Evolutionary conservation across 2,888 invertebrate species (phyloP).

Genomic region (Leptopilina syphax): DNA sequence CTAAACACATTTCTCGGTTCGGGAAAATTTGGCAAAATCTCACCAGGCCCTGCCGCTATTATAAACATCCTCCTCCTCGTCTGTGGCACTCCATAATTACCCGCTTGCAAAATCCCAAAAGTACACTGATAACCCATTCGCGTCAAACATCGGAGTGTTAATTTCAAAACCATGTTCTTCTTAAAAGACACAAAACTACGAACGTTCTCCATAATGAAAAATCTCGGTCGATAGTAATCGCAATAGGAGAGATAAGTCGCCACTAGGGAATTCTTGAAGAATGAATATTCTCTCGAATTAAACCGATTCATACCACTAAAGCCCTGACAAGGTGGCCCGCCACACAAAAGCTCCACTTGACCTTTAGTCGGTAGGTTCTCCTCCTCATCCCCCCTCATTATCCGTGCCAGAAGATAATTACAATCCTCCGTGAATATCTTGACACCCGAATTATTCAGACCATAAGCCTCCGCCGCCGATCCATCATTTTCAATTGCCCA

Average conservation of each 20-base stretch:
- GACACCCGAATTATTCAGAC: conserved; percentile 85
- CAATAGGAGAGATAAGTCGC: conserved; percentile 90
- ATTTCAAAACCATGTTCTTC: conserved; percentile 87
- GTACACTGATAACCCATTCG: conserved; percentile 93
- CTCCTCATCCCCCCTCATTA: conserved; percentile 70
- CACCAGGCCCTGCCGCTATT: conserved; percentile 89
- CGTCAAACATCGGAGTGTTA: conserved; percentile 86
- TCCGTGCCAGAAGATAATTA: conserved; percentile 75
- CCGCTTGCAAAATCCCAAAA: conserved; percentile 91
- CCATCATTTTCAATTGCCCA: conserved; percentile 92
- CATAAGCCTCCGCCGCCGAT: conserved; percentile 88
- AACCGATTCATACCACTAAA: conserved; percentile 94
- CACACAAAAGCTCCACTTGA: conserved; percentile 90
- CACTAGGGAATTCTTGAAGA: conserved; percentile 91
- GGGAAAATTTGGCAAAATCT: conserved; percentile 85
- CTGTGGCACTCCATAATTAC: conserved; percentile 91
- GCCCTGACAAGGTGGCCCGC: conserved; percentile 93
- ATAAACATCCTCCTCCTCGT: conserved; percentile 87
- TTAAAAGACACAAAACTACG: conserved; percentile 92
- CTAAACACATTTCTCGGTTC: conserved; percentile 89
- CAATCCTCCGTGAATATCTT: conserved; percentile 91
- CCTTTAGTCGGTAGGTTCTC: conserved; percentile 85
- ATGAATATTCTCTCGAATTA: conserved; percentile 89
- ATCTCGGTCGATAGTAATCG: conserved; percentile 90
- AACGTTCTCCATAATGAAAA: conserved; percentile 91